Evolutionary conservation across 1,140 invertebrate genomes (phyloP), one percentile per base, ranked within the genome.

Genomic region (Phortica variegata): DNA sequence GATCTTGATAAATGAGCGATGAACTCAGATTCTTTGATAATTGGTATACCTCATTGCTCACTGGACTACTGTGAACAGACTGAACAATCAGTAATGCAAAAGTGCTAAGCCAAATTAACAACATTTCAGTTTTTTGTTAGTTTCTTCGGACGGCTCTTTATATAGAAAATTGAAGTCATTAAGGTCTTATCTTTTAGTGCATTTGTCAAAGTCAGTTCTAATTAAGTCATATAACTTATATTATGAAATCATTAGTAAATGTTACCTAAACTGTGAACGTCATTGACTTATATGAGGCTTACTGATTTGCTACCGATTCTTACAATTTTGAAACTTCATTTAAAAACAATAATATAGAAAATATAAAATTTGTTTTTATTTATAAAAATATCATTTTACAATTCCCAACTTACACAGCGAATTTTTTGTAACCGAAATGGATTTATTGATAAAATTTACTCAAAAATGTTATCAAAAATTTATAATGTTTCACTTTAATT

Each of bases 291-390:
- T n/a, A n/a, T n/a, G n/a, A n/a, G n/a, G n/a, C n/a, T n/a, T n/a
- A n/a, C n/a, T n/a, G n/a, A n/a, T n/a, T n/a, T n/a, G n/a, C n/a
- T n/a, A n/a, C n/a, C n/a, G n/a, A n/a, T n/a, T n/a, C n/a, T 36
- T 23, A 23, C 36, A 38, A 37, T n/a, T 13, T 45, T 23, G 19
- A 10, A 13, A 32, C 15, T 23, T 10, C 3, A 33, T 26, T 21
- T 23, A 51, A 32, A 42, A 46, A 42, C 31, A 21, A 9, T 7
- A 32, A 36, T 44, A 34, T 12, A 57, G 65, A 68, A 68, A 68
- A 68, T 69, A 68, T 60, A 68, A 63, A 68, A 68, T 52, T 41
- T 50, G 68, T 68, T 68, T 66, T 66, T 19, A 63, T 57, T 68
- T 60, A 59, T 47, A 68, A 56, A 66, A 61, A 56, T 52, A 55